These are phyloP conservation scores for Parauchenoglanis ngamensis DNA, from an alignment of 2,797 vertebrate genomes.

Conservation along the genomic window DNA sequence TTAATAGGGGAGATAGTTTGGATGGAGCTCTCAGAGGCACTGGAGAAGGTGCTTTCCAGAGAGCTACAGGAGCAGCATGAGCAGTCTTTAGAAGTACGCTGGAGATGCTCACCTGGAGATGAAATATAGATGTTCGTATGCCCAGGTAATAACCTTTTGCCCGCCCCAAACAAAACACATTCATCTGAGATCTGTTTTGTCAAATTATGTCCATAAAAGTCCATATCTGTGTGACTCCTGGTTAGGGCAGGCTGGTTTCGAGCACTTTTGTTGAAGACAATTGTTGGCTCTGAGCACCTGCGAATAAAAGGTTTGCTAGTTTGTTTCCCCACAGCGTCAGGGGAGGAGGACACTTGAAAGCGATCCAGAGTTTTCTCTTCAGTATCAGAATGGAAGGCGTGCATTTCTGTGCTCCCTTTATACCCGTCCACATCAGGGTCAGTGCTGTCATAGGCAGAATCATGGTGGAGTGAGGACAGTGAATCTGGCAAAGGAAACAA, in stretches of 20 bases:
- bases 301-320: constrained; percentile 66
- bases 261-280: constrained; percentile 58
- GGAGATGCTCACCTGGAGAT: constrained; percentile 2
- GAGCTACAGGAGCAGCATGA: constrained; percentile 70
- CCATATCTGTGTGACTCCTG: constrained; percentile 72
- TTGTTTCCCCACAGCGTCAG: constrained; percentile 57
- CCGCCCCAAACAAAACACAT: constrained; percentile 50
- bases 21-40: constrained; percentile 70
- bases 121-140: constrained; percentile 20
- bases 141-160: constrained; percentile 2
- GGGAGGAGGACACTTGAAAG: constrained; percentile 44
- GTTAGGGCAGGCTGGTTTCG: constrained; percentile 66
- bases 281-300: constrained; percentile 79
- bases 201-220: constrained; percentile 51
- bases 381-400: constrained; percentile 22
- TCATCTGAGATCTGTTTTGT: constrained; percentile 67
- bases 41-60: constrained; percentile 68
- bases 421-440: constrained; percentile 74
- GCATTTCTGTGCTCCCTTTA: constrained; percentile 46
- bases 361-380: constrained; percentile 34
- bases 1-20: constrained; percentile 69
- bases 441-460: constrained; percentile 83
- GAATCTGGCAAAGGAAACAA: constrained; percentile 68
- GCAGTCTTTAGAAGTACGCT: constrained; percentile 34
- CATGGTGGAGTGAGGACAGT: constrained; percentile 71